Conservation (phyloP, 2,113 vertebrate genomes). For the Corvus moneduloides region DNA sequence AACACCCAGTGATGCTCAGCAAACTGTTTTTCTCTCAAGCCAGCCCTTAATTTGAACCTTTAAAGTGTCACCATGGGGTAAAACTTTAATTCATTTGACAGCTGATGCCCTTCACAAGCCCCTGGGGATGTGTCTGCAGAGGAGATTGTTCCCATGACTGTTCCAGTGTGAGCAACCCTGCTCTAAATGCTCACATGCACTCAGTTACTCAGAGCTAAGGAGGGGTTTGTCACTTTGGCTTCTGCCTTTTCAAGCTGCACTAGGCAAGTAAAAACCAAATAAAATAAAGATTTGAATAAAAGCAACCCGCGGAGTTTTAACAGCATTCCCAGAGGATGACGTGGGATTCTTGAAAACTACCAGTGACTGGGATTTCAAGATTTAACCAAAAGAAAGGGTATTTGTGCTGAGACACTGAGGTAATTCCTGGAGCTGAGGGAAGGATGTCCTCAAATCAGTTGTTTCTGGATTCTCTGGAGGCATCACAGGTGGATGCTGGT, state of each 20-base stretch:
- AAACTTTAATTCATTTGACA: not conserved
- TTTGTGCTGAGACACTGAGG: not conserved
- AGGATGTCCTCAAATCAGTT: not conserved
- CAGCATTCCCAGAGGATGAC: not conserved
- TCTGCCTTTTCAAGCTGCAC: not conserved
- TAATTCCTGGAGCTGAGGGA: not conserved
- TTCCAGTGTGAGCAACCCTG: not conserved
- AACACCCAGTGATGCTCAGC: not conserved
- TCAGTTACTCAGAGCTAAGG: not conserved
- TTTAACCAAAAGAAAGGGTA: not conserved
- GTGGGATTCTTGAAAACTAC: not conserved
- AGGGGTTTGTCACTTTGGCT: not conserved
- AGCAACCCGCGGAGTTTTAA: not conserved
- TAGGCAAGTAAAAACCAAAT: not conserved
- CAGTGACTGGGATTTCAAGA: not conserved
- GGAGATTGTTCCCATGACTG: not conserved
- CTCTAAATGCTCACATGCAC: not conserved
- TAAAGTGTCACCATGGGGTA: not conserved
- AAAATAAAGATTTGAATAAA: not conserved
- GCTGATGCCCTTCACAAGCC: not conserved
- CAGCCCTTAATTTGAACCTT: not conserved
- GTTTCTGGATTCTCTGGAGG: not conserved
- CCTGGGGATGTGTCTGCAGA: not conserved
- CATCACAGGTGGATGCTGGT: not conserved
- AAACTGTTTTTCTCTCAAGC: not conserved